These are phyloP conservation scores for Resseliella maxima DNA, from an alignment of 2,888 invertebrate genomes.

Conservation along the genomic window DNA sequence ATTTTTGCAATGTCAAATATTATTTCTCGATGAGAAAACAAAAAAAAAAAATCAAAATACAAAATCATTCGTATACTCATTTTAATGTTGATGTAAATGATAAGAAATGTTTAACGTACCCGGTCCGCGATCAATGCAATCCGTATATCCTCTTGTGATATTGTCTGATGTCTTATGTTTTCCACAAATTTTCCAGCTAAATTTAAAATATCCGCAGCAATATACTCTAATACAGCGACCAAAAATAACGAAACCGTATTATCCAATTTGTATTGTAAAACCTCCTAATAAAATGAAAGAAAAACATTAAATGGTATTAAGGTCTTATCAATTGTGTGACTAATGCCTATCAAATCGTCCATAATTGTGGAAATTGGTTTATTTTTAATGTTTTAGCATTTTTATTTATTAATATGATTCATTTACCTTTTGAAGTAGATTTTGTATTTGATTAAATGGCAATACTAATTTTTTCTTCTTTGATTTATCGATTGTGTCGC, in stretches of 20 bases:
- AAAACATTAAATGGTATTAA: too few relatives aligned
- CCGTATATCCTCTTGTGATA: slow-evolving; percentile 93
- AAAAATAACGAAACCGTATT: slow-evolving; percentile 89
- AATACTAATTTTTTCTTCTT: slow-evolving; percentile 81
- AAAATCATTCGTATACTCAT: too few relatives aligned
- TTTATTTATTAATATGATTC: neutral
- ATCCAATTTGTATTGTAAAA: slow-evolving; percentile 87
- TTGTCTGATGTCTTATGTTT: slow-evolving; percentile 91
- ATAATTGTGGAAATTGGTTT: too few relatives aligned
- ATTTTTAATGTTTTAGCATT: too few relatives aligned
- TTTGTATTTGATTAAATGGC: slow-evolving; percentile 91
- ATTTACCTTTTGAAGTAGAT: slow-evolving; percentile 81
- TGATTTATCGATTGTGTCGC: slow-evolving; percentile 82
- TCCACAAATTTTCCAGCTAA: slow-evolving; percentile 97
- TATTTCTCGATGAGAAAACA: too few relatives aligned
- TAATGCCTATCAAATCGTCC: neutral
- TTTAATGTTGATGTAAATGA: too few relatives aligned
- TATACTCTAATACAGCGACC: slow-evolving; percentile 93
- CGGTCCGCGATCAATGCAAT: slow-evolving; percentile 98
- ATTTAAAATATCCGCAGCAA: slow-evolving; percentile 94
- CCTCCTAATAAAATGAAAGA: slow-evolving; percentile 74
- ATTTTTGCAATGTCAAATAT: too few relatives aligned
- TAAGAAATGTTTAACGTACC: too few relatives aligned
- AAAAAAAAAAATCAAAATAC: neutral
- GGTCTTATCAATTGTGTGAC: too few relatives aligned